Percentiles rank a stretch among this genome's conserved stretches.
These are phyloP conservation scores for Gymnarchus niloticus DNA, from an alignment of 2,113 vertebrate genomes.

Conservation along the genomic window DNA sequence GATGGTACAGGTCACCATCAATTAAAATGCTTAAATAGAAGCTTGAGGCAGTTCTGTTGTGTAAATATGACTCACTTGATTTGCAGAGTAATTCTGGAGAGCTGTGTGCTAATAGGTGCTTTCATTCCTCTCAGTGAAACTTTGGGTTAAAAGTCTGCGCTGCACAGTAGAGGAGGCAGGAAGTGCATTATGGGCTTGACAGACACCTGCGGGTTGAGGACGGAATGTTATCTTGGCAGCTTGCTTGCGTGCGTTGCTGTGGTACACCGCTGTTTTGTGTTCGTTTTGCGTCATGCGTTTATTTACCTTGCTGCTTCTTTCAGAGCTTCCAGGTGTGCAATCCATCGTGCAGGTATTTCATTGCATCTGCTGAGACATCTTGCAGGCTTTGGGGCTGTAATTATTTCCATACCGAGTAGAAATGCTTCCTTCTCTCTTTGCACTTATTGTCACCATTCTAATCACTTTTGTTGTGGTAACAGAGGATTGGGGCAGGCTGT, in stretches of 20 bases:
- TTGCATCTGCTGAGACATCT: too few species aligned
- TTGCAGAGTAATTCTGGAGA: background rate
- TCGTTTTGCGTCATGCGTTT: background rate
- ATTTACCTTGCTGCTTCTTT: background rate
- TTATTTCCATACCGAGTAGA: too few species aligned
- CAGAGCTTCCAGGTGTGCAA: too few species aligned
- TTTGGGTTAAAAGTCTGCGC: too few species aligned
- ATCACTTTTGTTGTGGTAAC: background rate
- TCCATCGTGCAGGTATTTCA: too few species aligned
- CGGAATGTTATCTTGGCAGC: too few species aligned
- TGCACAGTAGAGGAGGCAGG: too few species aligned
- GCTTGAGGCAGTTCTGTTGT: background rate
- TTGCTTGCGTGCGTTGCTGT: too few species aligned
- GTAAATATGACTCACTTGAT: background rate
- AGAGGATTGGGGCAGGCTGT: background rate
- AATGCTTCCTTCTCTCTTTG: background rate
- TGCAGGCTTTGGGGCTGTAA: too few species aligned
- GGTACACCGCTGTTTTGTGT: background rate
- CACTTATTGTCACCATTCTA: background rate
- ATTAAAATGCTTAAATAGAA: background rate
- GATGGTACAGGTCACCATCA: too few species aligned
- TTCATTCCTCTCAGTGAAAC: background rate
- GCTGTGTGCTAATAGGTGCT: background rate
- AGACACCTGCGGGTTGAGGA: too few species aligned
- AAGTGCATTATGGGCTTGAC: background rate